Base-by-base conservation (phyloP, 2,113 vertebrate species). In the Carassius gibelio region DNA sequence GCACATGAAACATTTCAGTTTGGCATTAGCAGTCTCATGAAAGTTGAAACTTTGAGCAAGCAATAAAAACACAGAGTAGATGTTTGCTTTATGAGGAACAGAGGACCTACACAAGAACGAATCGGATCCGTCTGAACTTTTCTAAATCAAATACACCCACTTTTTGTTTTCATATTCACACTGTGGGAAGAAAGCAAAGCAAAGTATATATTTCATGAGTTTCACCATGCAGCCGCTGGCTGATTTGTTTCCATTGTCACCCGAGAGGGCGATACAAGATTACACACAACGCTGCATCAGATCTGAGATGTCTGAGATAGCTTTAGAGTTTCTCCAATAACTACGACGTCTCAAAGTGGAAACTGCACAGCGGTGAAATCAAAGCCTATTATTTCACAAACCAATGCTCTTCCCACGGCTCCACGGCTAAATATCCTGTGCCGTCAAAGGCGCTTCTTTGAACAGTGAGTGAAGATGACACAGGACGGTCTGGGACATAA, bases 401-500 rank as follows among this genome's bases (percentile, higher is more conserved):
- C 59, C 36, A 61, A 30, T 34, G 75, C n/a, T 42, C 55, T n/a
- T 30, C 23, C 34, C 19, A 45, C 7, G 6, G 26, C 36, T 55
- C 59, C 10, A 3, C 13, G 52, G 75, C 52, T 74, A 36, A 69
- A 68, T 69, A 82, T 82, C 30, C 62, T 17, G 26, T 62, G 52
- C 64, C 50, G 8, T 85, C 80, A 21, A 36, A 36, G 42, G 23
- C 26, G 48, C 74, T 80, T 38, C 55, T 83, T 72, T 74, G 45
- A 74, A 79, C 13, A 30, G 21, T 80, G 75, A 86, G 81, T 48
- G 34, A 30, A 84, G 69, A 76, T 84, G 81, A 83, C 80, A 83
- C 42, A 23, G 55, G 57, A 50, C 36, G 59, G 11, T 66, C 62
- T 36, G 19, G 64, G 55, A 85, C 55, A 48, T 45, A 79, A 38